Base-by-base conservation (phyloP, 2,113 vertebrate genomes). In the Phaetusa simplex region DNA sequence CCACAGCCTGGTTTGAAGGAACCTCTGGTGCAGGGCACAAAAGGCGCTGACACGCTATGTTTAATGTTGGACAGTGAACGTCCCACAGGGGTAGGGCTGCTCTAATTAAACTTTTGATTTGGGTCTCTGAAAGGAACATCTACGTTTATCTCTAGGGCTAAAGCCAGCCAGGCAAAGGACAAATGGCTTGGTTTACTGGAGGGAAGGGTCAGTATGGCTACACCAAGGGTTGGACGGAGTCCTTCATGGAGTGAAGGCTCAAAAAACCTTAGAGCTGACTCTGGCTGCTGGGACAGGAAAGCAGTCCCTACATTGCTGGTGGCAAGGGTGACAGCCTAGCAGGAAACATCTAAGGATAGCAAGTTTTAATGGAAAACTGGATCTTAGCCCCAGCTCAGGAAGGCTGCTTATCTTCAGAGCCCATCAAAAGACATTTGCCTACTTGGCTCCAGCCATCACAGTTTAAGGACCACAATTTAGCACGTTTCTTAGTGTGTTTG, bases 21-120 rank as follows among this genome's bases (percentile, higher is more conserved):
- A 32, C 47, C 45, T 53, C 34, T 22, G 18, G 15, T 10, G 16
- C 1, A 21, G 29, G 45, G 50, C 70, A 24, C 58, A 14, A 29
- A 47, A 59, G 21, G n/a, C 12, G 4, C 55, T 15, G 58, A 29
- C 32, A 42, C 34, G 4, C 19, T 12, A 5, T 5, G 26, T n/a
- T 24, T 52, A 13, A 50, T 3, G 8, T 11, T 56, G 38, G 24
- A 34, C 2, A 43, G 36, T 9, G 27, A 53, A 49, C 0, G 0
- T 26, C 64, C 50, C 64, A 42, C 11, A 9, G 11, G 2, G 8
- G 6, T 4, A 50, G 42, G 32, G 12, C 14, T 26, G 52, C 43
- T 58, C 26, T 13, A 26, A 42, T 26, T 64, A 61, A 38, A 34
- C 23, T 18, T 34, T 32, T 17, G 19, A 71, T 34, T 30, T 4